Percentiles rank a stretch among this genome's conserved stretches.
Conservation (phyloP, 2,797 vertebrate species). For the Lemur catta region DNA sequence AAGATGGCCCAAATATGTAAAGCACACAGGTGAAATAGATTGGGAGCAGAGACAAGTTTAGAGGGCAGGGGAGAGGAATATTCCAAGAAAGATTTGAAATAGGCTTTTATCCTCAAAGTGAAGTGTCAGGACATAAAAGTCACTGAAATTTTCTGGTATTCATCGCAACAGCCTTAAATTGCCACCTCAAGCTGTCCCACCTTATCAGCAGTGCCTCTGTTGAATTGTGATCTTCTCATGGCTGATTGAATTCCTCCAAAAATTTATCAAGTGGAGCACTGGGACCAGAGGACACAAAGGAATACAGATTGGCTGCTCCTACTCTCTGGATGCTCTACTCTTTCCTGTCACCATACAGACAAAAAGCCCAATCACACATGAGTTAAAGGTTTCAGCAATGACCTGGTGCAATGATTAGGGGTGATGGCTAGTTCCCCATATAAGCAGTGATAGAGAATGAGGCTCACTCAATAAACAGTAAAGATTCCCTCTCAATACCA, state of each 20-base stretch:
- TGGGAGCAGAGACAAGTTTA: not conserved
- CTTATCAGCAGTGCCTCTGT: not conserved
- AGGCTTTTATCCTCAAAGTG: not conserved
- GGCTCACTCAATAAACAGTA: not conserved
- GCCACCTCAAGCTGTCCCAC: too few species aligned
- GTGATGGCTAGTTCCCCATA: not conserved
- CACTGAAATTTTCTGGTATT: not conserved
- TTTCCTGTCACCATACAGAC: not conserved
- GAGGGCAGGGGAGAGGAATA: not conserved
- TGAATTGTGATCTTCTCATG: not conserved
- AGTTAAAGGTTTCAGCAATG: not conserved
- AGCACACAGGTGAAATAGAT: not conserved
- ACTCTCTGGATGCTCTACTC: not conserved
- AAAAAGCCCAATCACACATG: not conserved
- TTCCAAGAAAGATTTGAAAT: not conserved
- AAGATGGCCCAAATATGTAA: not conserved
- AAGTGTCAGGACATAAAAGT: not conserved
- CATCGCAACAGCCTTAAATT: not conserved
- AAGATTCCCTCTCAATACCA: not conserved
- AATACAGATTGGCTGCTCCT: not conserved
- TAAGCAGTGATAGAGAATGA: not conserved
- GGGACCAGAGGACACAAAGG: not conserved
- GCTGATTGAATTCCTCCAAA: not conserved
- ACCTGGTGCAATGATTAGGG: not conserved
- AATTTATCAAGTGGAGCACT: not conserved